These are phyloP conservation scores for Aethina tumida DNA, from an alignment of 1,140 invertebrate genomes.

Conservation along the genomic window DNA sequence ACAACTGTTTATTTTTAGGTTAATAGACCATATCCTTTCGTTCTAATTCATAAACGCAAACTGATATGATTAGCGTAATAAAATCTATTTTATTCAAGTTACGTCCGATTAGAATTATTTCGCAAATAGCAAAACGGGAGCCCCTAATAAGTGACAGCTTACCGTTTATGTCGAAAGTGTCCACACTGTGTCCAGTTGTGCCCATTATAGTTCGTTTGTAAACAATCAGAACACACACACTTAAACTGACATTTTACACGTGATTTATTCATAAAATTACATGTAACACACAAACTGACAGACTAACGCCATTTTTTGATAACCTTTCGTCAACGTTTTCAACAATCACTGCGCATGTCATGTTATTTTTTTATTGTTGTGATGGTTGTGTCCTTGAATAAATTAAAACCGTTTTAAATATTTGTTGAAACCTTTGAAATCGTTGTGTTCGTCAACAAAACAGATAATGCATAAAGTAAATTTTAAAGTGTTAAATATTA, in stretches of 20 bases:
- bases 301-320: conserved; percentile 1
- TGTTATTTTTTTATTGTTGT: too few relatives aligned
- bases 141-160: conserved; percentile 8
- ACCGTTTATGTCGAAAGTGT: conserved; percentile 29
- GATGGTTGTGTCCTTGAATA: too few relatives aligned
- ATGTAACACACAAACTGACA: conserved; percentile 8
- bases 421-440: too few relatives aligned
- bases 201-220: conserved; percentile 17
- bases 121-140: conserved; percentile 1
- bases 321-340: too few relatives aligned
- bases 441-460: too few relatives aligned
- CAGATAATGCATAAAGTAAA: too few relatives aligned
- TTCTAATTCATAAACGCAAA: neutral
- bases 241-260: neutral
- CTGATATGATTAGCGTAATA: neutral
- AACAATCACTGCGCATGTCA: too few relatives aligned
- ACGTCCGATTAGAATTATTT: neutral
- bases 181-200: conserved; percentile 24
- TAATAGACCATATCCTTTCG: neutral
- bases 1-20: neutral
- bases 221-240: conserved; percentile 3
- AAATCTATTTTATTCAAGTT: neutral
- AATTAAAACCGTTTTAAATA: too few relatives aligned
- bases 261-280: conserved; percentile 7
- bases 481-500: too few relatives aligned